phyloP scores from a whole-genome alignment of 2,888 invertebrate species.

The Eristalis intricaria region DNA sequence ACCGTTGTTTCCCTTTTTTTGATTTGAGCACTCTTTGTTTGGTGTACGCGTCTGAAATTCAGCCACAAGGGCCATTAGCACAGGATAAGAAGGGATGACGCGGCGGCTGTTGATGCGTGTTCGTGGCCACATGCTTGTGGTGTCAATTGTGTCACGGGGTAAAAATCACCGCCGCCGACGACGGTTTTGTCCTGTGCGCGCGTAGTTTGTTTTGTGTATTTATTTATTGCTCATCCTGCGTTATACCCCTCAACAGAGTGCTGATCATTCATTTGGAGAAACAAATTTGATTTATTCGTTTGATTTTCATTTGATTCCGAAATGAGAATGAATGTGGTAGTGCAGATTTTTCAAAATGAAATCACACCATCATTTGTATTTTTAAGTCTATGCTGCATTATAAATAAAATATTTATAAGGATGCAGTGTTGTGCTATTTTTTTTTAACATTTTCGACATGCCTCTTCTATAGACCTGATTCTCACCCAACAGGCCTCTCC shows the following conservation, averaged over 20 bases:
- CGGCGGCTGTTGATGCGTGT: constrained; percentile 55
- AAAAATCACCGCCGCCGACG: constrained; percentile 48
- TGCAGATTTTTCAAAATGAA: not conserved
- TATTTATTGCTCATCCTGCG: constrained; percentile 51
- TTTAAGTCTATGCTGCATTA: not conserved
- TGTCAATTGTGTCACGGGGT: constrained; percentile 72
- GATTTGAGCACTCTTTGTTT: constrained; percentile 56
- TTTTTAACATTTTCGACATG: too few relatives aligned
- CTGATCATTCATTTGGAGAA: constrained; percentile 61
- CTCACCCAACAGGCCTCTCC: too few relatives aligned
- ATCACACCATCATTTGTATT: not conserved
- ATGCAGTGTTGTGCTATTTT: too few relatives aligned
- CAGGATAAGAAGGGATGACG: constrained; percentile 52
- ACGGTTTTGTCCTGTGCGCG: constrained; percentile 63
- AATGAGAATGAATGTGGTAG: not conserved
- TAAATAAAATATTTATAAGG: too few relatives aligned
- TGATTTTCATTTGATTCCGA: constrained; percentile 41
- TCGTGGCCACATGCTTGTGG: constrained; percentile 66
- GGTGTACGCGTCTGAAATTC: constrained; percentile 42
- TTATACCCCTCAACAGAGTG: constrained; percentile 30
- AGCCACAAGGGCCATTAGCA: constrained; percentile 59
- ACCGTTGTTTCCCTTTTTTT: constrained; percentile 69
- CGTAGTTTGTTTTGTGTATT: constrained; percentile 60
- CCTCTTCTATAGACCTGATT: too few relatives aligned
- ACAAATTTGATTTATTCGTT: constrained; percentile 70